A percentile compares a stretch with the other conserved stretches of the same genome.
Evolutionary conservation across 23 tunicate genomes (phyloP).

Genomic region (Halocynthia aurantium): DNA sequence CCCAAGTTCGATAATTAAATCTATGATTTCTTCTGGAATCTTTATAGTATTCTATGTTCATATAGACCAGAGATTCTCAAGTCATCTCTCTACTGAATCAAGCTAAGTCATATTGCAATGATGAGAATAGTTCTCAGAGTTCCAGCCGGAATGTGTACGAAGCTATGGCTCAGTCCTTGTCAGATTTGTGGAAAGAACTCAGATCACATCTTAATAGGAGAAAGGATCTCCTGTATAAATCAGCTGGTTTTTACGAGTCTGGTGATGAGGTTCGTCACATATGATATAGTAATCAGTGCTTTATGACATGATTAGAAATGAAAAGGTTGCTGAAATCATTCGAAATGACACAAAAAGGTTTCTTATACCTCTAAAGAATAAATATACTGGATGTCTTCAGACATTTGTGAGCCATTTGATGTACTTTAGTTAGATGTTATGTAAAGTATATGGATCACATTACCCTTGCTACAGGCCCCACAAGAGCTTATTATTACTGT

Average conservation of each 20-base stretch:
- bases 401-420: no score
- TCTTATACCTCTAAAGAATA: no score
- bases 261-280: constrained; percentile 44
- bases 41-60: not conserved
- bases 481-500: no score
- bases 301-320: no score
- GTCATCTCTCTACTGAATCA: constrained; percentile 4
- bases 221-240: constrained; percentile 33
- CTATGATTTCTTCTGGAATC: not conserved
- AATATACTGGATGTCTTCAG: no score
- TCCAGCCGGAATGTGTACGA: constrained; percentile 46
- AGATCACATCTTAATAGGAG: constrained; percentile 36
- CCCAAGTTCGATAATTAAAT: no score
- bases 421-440: no score
- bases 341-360: no score
- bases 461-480: no score
- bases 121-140: not conserved
- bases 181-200: constrained; percentile 64
- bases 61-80: constrained; percentile 5
- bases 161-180: constrained; percentile 72
- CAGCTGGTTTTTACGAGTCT: constrained; percentile 44
- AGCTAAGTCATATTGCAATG: constrained; percentile 5
- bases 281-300: no score
- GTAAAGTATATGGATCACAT: no score
- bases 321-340: no score